Conservation (phyloP, 2,888 invertebrate species). For the Patella ulyssiponensis region DNA sequence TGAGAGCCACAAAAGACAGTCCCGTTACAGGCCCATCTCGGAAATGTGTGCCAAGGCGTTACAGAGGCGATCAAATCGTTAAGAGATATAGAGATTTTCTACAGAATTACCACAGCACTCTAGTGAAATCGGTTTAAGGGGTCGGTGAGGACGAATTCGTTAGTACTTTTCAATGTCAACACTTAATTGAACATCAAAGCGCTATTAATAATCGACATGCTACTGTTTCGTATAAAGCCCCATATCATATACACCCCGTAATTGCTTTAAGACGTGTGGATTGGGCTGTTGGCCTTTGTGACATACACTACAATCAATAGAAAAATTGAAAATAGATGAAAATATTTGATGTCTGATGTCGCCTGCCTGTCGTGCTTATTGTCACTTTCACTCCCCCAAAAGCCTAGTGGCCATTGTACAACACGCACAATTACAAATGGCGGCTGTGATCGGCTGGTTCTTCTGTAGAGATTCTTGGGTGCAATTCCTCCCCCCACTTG, state of each 20-base stretch:
- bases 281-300: not conserved
- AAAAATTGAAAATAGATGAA: constrained; percentile 4
- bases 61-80: too few relatives aligned
- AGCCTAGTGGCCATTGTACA: not conserved
- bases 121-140: not conserved
- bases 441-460: not conserved
- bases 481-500: constrained; percentile 4
- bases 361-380: constrained; percentile 1
- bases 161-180: not conserved
- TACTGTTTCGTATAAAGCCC: not conserved
- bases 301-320: not conserved
- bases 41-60: too few relatives aligned
- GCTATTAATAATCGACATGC: constrained; percentile 4
- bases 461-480: not conserved
- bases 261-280: constrained; percentile 5
- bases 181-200: constrained; percentile 8
- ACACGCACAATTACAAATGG: not conserved
- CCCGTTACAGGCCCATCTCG: too few relatives aligned
- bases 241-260: constrained; percentile 1
- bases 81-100: too few relatives aligned
- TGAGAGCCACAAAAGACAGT: too few relatives aligned
- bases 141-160: not conserved
- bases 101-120: too few relatives aligned
- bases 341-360: not conserved
- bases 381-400: not conserved